Evolutionary conservation across 1,140 invertebrate species (phyloP), one percentile per base, ranked within the genome.

Genomic region (Parapsyche elsis): DNA sequence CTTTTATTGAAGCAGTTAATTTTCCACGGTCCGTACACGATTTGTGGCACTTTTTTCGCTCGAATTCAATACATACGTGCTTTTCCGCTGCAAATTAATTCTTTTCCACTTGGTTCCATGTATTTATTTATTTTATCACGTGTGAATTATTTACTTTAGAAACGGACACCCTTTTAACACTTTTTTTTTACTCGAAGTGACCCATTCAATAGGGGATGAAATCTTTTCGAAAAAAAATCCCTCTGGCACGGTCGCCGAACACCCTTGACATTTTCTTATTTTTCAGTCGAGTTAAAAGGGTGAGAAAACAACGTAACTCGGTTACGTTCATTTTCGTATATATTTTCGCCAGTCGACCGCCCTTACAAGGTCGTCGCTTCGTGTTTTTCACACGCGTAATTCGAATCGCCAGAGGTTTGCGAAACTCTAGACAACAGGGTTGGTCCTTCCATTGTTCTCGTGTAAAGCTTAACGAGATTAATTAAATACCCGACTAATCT

Each of bases 241-340:
- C 49, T 53, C 12, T 1, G 1, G 49, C 10, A 12, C 49, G 49
- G 49, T 53, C 49, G 49, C 16, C 49, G 49, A 53, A 12, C 49
- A 53, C 49, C 49, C 49, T 53, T 53, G 49, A 53, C 21, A 67
- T 67, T 67, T 67, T 67, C 64, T 67, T 67, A 67, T 67, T 67
- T 67, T 67, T 67, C 24, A 26, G 14, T 67, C 64, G 64, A 19
- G 21, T 14, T 24, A 21, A 61, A 21, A 16, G 16, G n/a, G 21
- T 19, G 14, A 23, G 5, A 23, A 30, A 67, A 67, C 23, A 61
- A 61, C 57, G 16, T 61, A 61, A 61, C 57, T 61, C 23, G 9
- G 9, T 67, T 67, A 67, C 24, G 24, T 67, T 67, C 49, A 53
- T 53, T 53, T 53, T 53, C 49, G 16, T 16, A 16, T 14, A 46